Conservation (phyloP, 2,888 invertebrate genomes). For the Chymomyza fuscimana region DNA sequence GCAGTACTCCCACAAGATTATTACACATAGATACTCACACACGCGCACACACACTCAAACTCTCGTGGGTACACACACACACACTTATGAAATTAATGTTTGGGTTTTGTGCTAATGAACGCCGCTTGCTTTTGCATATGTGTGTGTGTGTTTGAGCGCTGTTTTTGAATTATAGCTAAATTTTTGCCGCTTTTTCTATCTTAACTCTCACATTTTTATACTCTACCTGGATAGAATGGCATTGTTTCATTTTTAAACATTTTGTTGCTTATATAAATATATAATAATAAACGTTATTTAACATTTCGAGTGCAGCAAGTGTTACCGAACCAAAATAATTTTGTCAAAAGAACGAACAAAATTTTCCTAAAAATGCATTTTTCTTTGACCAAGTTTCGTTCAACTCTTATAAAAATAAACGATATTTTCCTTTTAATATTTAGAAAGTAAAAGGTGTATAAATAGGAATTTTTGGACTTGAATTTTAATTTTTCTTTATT, state of each 20-base stretch:
- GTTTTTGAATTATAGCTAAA: slow-evolving; percentile 72
- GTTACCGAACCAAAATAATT: too few species aligned
- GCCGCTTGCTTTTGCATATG: slow-evolving; percentile 24
- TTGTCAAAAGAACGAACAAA: too few species aligned
- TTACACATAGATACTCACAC: slow-evolving; percentile 26
- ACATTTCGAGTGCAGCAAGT: too few species aligned
- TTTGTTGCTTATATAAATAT: background rate
- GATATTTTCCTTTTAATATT: too few species aligned
- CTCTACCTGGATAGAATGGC: background rate
- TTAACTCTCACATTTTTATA: background rate
- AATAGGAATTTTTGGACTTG: too few species aligned
- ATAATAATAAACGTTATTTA: too few species aligned
- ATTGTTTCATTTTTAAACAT: background rate
- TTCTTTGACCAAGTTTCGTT: too few species aligned
- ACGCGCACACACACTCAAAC: slow-evolving; percentile 24
- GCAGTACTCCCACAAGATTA: slow-evolving; percentile 54
- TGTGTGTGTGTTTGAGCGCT: slow-evolving; percentile 35
- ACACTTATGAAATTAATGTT: slow-evolving; percentile 59
- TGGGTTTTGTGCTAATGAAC: slow-evolving; percentile 70
- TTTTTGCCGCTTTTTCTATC: slow-evolving; percentile 40
- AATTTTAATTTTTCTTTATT: too few species aligned
- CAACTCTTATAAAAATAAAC: too few species aligned
- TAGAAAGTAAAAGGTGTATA: too few species aligned
- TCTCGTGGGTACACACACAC: too few species aligned
- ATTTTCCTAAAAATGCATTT: too few species aligned